phyloP scores from a whole-genome alignment of 2,797 vertebrate species.

The Xenentodon cancila region DNA sequence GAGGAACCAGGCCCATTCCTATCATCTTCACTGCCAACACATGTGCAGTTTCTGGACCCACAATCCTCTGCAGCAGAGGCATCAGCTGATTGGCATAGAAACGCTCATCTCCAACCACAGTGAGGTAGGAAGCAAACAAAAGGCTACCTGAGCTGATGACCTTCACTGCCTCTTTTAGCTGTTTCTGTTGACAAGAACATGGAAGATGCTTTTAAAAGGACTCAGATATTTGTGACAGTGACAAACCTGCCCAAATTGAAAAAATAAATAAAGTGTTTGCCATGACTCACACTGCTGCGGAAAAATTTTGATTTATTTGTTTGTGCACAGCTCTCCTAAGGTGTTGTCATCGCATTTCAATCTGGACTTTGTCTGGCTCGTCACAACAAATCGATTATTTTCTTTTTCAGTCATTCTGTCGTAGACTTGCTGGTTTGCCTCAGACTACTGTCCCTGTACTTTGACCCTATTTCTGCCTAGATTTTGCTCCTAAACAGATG shows the following conservation, averaged over 20 bases:
- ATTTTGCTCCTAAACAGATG: no score
- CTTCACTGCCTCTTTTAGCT: constrained; percentile 82
- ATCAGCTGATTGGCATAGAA: constrained; percentile 88
- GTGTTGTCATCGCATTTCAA: no score
- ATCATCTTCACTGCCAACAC: constrained; percentile 82
- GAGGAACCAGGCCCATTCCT: constrained; percentile 84
- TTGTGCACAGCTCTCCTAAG: no score
- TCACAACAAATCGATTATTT: no score
- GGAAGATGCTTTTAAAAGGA: not conserved
- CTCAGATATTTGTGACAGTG: not conserved
- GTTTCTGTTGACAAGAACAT: constrained; percentile 74
- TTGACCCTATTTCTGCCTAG: no score
- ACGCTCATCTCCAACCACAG: constrained; percentile 84
- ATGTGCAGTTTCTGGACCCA: constrained; percentile 89
- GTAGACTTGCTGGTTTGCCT: no score
- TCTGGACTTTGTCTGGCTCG: no score
- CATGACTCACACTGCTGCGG: no score
- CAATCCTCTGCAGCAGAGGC: constrained; percentile 85
- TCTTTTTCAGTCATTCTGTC: no score
- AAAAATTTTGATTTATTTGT: no score
- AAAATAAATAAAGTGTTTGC: not conserved
- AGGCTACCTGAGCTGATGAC: constrained; percentile 87
- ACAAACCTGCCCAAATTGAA: not conserved
- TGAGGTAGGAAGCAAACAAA: constrained; percentile 88
- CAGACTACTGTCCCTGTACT: no score